phyloP scores from a whole-genome alignment of 2,113 vertebrate species.

The Cavia aperea region DNA sequence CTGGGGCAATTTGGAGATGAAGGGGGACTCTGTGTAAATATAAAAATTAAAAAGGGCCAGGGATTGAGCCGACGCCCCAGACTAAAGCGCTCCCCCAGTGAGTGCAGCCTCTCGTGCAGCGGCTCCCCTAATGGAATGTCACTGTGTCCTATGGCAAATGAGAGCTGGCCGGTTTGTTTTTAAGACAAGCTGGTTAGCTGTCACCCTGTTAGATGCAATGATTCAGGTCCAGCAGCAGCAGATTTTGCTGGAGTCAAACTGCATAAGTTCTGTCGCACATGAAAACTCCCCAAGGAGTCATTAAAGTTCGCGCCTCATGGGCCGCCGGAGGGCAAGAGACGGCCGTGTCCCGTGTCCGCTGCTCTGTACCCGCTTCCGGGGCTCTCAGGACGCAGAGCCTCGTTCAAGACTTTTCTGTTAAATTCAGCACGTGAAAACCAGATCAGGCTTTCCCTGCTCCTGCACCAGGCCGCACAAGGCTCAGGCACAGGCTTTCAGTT shows the following conservation, averaged over 20 bases:
- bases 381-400: background rate
- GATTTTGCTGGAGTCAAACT: background rate
- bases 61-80: background rate
- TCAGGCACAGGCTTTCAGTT: background rate
- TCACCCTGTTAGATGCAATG: rapidly evolving
- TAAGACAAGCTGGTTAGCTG: background rate
- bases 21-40: background rate
- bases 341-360: no score
- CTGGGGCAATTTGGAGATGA: background rate
- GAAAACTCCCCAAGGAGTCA: background rate
- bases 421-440: background rate
- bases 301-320: rapidly evolving
- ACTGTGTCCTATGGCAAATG: background rate
- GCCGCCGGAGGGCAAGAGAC: no score
- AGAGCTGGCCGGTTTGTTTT: background rate
- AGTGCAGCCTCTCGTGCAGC: background rate
- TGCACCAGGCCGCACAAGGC: background rate
- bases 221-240: background rate
- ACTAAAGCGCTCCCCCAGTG: background rate
- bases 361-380: background rate
- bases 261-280: background rate
- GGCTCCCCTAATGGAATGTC: background rate
- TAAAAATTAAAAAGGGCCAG: background rate
- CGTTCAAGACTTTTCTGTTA: background rate
- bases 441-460: background rate